Base-by-base conservation (phyloP, 2,113 vertebrate species). In the Aramus guarauna region DNA sequence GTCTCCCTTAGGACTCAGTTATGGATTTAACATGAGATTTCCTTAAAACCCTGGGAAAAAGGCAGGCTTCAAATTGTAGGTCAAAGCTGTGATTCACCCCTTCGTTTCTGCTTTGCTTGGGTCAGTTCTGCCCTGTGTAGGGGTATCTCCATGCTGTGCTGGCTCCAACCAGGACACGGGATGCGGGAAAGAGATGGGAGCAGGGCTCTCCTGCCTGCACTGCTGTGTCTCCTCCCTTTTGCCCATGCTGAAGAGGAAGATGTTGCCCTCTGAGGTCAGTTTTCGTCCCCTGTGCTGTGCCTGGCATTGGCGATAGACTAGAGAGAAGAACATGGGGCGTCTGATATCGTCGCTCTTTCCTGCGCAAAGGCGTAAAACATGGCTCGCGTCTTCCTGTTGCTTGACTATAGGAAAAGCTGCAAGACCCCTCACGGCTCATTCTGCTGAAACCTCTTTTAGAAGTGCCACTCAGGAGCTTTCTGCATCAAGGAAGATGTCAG, bases 1-100 rank as follows among this genome's bases (percentile, higher is more conserved):
- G 45, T 92, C 62, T 97, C 96, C 86, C 94, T 90, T 79, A 95
- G 89, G 95, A 95, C 81, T 93, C 11, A 0, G 75, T 92, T 97
- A 90, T 92, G 80, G 96, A 95, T 97, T 97, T 97, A 96, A 95
- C 95, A 94, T 4, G 12, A 96, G 87, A 92, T 97, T 95, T 95
- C 93, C 96, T 95, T 94, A 86, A 95, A 96, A 91, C 91, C 84
- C 94, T 95, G 91, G 91, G 94, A 97, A 97, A 94, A 96, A 95
- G 94, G 55, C 94, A 85, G 53, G 64, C 91, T 94, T 68, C 80
- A 87, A 62, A 92, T 90, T 85, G 92, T 79, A 95, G 96, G 93
- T 96, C 94, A 96, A 72, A 90, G 90, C 66, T 90, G 85, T 95
- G 96, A 91, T 86, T 96, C 94, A 95, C 23, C 53, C 67, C 84